Conservation (phyloP, 1,140 invertebrate genomes). For the Acyrthosiphon pisum region DNA sequence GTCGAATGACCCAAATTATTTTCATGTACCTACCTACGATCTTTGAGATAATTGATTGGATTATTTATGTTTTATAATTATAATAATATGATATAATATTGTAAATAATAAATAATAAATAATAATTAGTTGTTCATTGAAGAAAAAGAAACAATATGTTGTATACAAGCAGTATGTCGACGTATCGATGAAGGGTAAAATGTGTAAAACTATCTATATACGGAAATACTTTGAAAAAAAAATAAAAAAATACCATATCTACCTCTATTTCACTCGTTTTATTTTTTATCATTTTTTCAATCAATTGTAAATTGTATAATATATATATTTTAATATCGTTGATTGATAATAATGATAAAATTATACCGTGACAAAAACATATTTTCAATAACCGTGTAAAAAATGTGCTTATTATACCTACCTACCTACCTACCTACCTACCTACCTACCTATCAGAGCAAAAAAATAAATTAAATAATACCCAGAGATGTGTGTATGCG, state of each 20-base stretch:
- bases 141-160: not conserved
- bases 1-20: constrained; percentile 3
- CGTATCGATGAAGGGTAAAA: not conserved
- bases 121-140: not conserved
- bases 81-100: not conserved
- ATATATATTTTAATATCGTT: not conserved
- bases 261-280: not conserved
- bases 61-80: not conserved
- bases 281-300: not conserved
- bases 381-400: not conserved
- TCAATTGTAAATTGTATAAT: not conserved
- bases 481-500: not conserved
- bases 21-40: not conserved
- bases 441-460: not conserved
- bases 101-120: too few species aligned
- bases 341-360: not conserved
- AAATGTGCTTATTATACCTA: not conserved
- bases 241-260: not conserved
- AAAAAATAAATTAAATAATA: not conserved
- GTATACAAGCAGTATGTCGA: not conserved
- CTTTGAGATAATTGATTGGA: not conserved
- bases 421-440: not conserved
- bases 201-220: not conserved
- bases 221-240: not conserved
- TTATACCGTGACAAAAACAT: not conserved